Percentiles rank a stretch among this genome's conserved stretches.
These are phyloP conservation scores for Volucella bombylans DNA, from an alignment of 2,888 invertebrate species.

Conservation along the genomic window DNA sequence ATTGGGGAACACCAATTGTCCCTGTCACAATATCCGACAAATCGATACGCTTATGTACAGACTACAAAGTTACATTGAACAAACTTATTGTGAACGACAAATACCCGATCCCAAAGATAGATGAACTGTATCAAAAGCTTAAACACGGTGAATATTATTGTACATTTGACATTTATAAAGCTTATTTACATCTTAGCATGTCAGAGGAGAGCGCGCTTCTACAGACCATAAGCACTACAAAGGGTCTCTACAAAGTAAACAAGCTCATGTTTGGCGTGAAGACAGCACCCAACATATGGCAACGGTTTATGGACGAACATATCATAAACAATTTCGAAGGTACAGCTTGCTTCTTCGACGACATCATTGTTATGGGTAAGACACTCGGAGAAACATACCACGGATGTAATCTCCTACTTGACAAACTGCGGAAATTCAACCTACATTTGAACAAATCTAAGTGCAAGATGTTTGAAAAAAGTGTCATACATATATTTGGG, in stretches of 20 bases:
- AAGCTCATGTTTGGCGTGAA: constrained; percentile 29
- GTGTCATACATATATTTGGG: constrained; percentile 6
- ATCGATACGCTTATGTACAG: constrained; percentile 28
- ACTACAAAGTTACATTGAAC: constrained; percentile 44
- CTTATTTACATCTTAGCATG: constrained; percentile 20
- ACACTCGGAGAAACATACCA: neutral
- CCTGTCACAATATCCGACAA: neutral
- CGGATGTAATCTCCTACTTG: constrained; percentile 3
- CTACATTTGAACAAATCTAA: constrained; percentile 15
- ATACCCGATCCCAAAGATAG: constrained; percentile 15
- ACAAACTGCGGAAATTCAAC: constrained; percentile 6
- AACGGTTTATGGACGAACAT: constrained; percentile 4
- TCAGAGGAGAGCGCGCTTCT: neutral
- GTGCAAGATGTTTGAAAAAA: constrained; percentile 15
- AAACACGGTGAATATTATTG: constrained; percentile 19
- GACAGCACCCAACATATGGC: constrained; percentile 14
- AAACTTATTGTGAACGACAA: constrained; percentile 33
- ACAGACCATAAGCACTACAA: constrained; percentile 16
- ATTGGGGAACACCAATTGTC: constrained; percentile 48
- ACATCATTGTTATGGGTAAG: neutral
- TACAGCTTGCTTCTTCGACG: too few relatives aligned
- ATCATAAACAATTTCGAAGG: too few relatives aligned
- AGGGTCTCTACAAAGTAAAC: constrained; percentile 10
- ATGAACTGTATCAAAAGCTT: constrained; percentile 1
- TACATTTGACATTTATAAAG: constrained; percentile 21